Evolutionary conservation across 2,888 invertebrate species (phyloP).

Genomic region (Tipula unca): DNA sequence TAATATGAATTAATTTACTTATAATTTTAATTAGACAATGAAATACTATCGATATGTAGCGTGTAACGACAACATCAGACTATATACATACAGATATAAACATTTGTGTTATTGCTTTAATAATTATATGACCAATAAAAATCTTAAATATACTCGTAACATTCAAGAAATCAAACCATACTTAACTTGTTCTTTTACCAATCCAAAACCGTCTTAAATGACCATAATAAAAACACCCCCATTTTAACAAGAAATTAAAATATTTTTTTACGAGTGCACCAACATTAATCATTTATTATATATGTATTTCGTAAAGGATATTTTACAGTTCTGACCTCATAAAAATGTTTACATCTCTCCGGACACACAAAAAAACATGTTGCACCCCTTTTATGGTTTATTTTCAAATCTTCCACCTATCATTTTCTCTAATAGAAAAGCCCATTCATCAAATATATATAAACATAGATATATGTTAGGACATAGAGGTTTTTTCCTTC

Average conservation of each 20-base stretch:
- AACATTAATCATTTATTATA: background rate
- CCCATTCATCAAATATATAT: background rate
- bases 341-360: background rate
- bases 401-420: background rate
- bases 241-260: background rate
- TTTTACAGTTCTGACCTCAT: slow-evolving; percentile 8
- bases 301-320: background rate
- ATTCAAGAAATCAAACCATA: background rate
- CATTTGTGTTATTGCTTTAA: background rate
- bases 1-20: too few species aligned
- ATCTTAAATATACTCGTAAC: background rate
- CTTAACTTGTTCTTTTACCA: background rate
- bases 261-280: background rate
- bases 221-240: background rate
- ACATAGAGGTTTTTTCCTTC: background rate
- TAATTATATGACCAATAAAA: background rate
- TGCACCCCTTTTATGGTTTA: background rate
- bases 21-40: too few species aligned
- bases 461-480: background rate
- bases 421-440: background rate
- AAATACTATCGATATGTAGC: background rate
- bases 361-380: background rate
- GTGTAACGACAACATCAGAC: background rate
- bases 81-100: background rate
- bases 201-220: background rate